These are phyloP conservation scores for Elgonia sp. DNA, from an alignment of 2,888 invertebrate genomes.

Conservation along the genomic window DNA sequence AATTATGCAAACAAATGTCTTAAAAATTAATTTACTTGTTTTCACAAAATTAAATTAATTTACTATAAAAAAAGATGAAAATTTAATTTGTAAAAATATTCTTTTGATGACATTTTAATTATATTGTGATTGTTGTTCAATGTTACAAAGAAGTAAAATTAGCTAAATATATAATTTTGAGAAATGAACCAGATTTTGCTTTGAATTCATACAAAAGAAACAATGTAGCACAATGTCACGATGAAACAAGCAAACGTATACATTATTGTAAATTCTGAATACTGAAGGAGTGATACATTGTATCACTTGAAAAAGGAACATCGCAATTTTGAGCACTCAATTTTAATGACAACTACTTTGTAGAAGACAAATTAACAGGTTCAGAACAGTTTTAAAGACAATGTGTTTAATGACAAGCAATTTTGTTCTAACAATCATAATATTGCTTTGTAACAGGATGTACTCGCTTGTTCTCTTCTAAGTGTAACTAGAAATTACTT, in stretches of 20 bases:
- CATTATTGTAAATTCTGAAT: background rate
- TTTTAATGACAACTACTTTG: conserved; percentile 45
- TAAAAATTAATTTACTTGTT: no score
- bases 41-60: no score
- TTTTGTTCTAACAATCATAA: conserved; percentile 27
- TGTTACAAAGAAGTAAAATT: no score
- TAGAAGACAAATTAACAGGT: conserved; percentile 46
- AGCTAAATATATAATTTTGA: no score
- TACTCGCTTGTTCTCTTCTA: background rate
- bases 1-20: no score
- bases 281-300: background rate
- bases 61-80: no score
- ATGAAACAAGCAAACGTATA: background rate
- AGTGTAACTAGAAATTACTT: background rate
- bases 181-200: no score
- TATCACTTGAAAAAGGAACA: conserved; percentile 36
- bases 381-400: conserved; percentile 14
- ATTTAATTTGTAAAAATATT: no score
- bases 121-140: no score
- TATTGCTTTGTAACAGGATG: conserved; percentile 36
- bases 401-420: conserved; percentile 53
- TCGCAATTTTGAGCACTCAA: conserved; percentile 49
- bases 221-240: conserved; percentile 20
- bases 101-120: no score
- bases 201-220: conserved; percentile 7